These are phyloP conservation scores for Schizothorax lantsangensis DNA, from an alignment of 2,797 vertebrate species.

Conservation along the genomic window DNA sequence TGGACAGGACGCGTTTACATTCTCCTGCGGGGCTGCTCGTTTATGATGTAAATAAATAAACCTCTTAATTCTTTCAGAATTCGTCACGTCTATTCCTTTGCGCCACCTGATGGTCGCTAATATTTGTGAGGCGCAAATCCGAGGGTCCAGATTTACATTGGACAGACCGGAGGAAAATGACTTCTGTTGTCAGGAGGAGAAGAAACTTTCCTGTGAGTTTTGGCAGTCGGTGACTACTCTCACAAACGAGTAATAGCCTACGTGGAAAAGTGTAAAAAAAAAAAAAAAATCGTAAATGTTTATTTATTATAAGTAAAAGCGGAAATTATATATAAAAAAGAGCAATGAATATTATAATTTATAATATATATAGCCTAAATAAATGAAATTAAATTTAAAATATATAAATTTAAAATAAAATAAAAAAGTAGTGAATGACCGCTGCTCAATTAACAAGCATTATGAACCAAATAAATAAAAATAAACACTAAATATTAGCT, in stretches of 20 bases:
- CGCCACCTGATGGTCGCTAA: slow-evolving; percentile 80
- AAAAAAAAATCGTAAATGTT: not conserved
- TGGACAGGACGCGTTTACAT: slow-evolving; percentile 11
- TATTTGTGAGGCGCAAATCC: slow-evolving; percentile 53
- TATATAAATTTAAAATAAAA: not conserved
- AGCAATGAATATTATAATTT: too few relatives aligned
- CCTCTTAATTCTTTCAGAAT: slow-evolving; percentile 76
- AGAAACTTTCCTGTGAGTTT: slow-evolving; percentile 15
- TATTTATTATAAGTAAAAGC: not conserved
- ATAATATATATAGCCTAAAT: not conserved
- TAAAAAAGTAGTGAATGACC: not conserved
- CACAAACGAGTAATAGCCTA: not conserved
- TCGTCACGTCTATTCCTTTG: slow-evolving; percentile 80
- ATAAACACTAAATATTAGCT: not conserved
- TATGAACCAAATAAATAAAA: not conserved
- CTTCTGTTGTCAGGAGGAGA: not conserved
- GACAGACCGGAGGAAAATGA: not conserved
- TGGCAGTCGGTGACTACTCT: not conserved
- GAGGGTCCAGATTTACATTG: slow-evolving; percentile 26
- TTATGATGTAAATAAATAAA: slow-evolving; percentile 80
- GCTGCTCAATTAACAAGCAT: not conserved
- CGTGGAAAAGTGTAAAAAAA: not conserved
- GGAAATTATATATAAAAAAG: too few relatives aligned
- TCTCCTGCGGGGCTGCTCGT: slow-evolving; percentile 58
- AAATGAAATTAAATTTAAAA: not conserved